Evolutionary conservation across 2,113 vertebrate genomes (phyloP).

Genomic region (Oryzias curvinotus): DNA sequence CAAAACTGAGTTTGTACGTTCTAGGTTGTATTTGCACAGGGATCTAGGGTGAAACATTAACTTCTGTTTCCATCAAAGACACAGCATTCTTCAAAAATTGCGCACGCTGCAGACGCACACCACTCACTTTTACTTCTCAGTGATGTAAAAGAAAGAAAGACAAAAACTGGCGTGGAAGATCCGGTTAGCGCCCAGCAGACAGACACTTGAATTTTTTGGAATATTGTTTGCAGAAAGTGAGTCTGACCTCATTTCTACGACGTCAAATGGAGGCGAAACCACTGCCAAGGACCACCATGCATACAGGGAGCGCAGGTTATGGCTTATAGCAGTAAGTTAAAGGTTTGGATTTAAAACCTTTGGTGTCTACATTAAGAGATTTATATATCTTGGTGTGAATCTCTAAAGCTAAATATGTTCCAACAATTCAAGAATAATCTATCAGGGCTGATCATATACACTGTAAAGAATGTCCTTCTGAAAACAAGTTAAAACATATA

Average conservation of each 20-base stretch:
- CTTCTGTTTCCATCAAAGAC: conserved; percentile 49
- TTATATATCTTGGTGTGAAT: too few species aligned
- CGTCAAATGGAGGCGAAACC: conserved; percentile 1
- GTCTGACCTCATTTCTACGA: neutral
- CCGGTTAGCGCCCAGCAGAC: too few species aligned
- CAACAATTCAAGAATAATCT: too few species aligned
- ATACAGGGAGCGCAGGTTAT: conserved; percentile 44
- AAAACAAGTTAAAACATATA: too few species aligned
- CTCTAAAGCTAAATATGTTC: too few species aligned
- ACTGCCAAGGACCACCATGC: conserved; percentile 34
- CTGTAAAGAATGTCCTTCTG: too few species aligned
- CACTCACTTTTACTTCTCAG: neutral
- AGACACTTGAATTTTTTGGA: neutral
- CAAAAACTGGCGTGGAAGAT: too few species aligned
- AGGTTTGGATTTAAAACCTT: neutral
- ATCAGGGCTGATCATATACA: too few species aligned
- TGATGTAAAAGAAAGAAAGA: accelerated
- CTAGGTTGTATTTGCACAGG: conserved; percentile 36
- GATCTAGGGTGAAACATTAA: conserved; percentile 60
- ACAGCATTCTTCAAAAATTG: conserved; percentile 7
- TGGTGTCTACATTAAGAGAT: neutral
- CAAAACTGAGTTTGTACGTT: neutral
- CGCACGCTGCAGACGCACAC: neutral
- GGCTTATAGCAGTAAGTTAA: conserved; percentile 64
- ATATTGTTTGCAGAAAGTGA: neutral